Evolutionary conservation across 1,140 invertebrate species (phyloP).

Genomic region (Diabrotica virgifera): DNA sequence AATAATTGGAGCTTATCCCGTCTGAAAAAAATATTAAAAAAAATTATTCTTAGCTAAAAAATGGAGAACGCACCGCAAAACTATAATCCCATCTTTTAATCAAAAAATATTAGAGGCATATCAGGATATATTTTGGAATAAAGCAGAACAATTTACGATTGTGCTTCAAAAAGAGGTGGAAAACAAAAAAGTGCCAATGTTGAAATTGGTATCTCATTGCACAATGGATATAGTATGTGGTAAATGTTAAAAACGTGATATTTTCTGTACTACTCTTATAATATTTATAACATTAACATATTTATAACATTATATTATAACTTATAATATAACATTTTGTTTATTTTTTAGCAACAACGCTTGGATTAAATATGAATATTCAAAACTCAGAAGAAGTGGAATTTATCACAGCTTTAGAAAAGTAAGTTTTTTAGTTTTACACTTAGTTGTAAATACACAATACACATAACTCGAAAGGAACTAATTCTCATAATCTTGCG

Average conservation of each 20-base stretch:
- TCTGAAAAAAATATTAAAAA: too few relatives aligned
- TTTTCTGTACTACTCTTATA: too few relatives aligned
- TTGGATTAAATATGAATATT: slow-evolving; percentile 71
- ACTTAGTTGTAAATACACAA: too few relatives aligned
- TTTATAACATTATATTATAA: too few relatives aligned
- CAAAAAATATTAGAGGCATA: slow-evolving; percentile 73
- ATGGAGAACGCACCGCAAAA: slow-evolving; percentile 67
- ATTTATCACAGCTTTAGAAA: too few relatives aligned
- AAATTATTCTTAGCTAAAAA: slow-evolving; percentile 54
- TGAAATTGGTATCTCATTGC: slow-evolving; percentile 62
- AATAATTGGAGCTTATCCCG: too few relatives aligned
- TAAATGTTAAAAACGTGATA: slow-evolving; percentile 35
- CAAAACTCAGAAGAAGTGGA: slow-evolving; percentile 48
- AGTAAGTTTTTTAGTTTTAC: too few relatives aligned
- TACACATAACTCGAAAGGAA: too few relatives aligned
- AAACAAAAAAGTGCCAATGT: slow-evolving; percentile 53
- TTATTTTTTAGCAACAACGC: slow-evolving; percentile 69
- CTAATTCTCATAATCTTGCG: too few relatives aligned
- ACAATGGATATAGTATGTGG: slow-evolving; percentile 75
- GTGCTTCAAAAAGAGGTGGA: slow-evolving; percentile 52
- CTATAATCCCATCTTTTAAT: slow-evolving; percentile 75
- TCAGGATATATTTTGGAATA: slow-evolving; percentile 66
- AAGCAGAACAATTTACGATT: slow-evolving; percentile 58
- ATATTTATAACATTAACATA: too few relatives aligned
- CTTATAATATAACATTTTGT: too few relatives aligned